phyloP scores from a whole-genome alignment of 2,797 vertebrate species.

The Okamejei kenojei region DNA sequence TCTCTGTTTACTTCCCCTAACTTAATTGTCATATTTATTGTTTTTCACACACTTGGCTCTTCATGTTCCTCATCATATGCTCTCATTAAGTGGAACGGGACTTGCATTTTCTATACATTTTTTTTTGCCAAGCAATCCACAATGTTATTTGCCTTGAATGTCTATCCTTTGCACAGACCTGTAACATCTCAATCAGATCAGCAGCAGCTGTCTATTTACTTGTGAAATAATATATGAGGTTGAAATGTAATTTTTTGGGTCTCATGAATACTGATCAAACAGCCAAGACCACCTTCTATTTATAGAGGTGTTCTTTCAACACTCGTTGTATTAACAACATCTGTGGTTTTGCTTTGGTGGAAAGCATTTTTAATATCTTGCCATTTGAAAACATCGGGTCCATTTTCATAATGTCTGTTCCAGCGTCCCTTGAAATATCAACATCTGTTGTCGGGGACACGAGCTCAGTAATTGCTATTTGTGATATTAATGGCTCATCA shows the following conservation, averaged over 20 bases:
- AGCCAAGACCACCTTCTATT: neutral
- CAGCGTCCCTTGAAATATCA: too few relatives aligned
- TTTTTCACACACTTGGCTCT: neutral
- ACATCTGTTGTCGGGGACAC: neutral
- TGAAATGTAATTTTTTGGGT: neutral
- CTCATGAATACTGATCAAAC: neutral
- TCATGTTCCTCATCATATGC: neutral
- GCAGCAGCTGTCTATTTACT: neutral
- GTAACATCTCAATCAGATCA: neutral
- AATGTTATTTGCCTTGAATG: neutral
- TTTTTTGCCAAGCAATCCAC: neutral
- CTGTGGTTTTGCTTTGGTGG: neutral
- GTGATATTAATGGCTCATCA: neutral
- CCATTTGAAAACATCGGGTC: neutral
- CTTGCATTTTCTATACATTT: neutral
- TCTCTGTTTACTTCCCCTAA: neutral
- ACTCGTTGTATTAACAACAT: neutral
- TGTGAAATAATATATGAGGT: neutral
- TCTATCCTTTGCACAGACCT: neutral
- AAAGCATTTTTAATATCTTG: neutral
- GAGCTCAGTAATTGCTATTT: neutral
- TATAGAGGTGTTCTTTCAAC: neutral
- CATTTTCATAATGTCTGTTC: neutral
- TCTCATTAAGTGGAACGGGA: neutral
- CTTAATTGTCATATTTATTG: neutral